Conservation (phyloP, 2,113 vertebrate genomes). For the Eudyptes chrysolophus region DNA sequence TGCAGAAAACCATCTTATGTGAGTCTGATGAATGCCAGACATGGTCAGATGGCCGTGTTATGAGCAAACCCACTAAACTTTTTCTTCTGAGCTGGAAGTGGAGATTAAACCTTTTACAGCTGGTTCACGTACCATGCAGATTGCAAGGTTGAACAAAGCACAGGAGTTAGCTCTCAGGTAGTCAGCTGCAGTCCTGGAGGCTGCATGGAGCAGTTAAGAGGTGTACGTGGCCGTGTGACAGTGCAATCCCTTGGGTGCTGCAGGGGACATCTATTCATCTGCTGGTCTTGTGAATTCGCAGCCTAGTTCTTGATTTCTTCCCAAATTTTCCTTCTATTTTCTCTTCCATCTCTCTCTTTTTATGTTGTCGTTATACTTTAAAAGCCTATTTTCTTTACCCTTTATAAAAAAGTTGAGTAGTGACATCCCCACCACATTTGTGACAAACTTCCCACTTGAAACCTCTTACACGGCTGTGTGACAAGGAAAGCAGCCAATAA, state of each 20-base stretch:
- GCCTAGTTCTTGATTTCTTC: neutral
- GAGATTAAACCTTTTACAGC: neutral
- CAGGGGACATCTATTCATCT: neutral
- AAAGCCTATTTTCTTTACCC: neutral
- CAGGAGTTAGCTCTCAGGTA: neutral
- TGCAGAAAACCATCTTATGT: neutral
- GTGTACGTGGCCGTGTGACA: too few relatives aligned
- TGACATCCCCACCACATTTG: neutral
- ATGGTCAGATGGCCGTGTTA: neutral
- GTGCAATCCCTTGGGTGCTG: neutral
- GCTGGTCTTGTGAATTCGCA: neutral
- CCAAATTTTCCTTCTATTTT: neutral
- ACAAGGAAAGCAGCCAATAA: neutral
- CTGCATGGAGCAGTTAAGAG: neutral
- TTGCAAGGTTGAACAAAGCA: neutral
- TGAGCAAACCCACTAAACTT: neutral
- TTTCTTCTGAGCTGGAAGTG: neutral
- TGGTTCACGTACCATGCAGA: neutral
- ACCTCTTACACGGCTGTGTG: neutral
- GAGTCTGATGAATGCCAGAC: neutral
- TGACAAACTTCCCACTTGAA: neutral
- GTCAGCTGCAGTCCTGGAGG: neutral
- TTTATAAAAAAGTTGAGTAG: accelerated
- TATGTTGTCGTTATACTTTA: neutral
- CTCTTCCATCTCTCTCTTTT: neutral